phyloP scores from a whole-genome alignment of 2,113 vertebrate species.

The Tyrannus savana region DNA sequence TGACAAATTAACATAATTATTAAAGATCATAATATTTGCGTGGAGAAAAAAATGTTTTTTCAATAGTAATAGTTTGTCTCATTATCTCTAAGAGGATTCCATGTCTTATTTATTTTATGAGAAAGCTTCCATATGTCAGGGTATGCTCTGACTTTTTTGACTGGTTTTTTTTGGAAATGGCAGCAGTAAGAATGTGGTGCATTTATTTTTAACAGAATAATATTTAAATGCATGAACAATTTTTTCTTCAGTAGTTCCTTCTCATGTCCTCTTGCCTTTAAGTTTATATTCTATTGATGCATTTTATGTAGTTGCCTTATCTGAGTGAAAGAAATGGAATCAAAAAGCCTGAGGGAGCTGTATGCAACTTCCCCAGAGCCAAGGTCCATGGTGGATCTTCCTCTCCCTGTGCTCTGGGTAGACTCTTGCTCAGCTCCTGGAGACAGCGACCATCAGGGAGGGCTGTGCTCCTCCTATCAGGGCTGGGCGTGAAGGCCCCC shows the following conservation, averaged over 20 bases:
- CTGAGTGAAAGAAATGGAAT: background rate
- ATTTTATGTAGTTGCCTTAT: background rate
- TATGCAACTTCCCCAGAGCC: background rate
- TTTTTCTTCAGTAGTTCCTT: background rate
- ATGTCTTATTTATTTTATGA: slow-evolving; percentile 49
- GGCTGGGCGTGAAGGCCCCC: accelerated
- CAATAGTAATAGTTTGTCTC: slow-evolving; percentile 48
- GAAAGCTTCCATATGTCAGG: background rate
- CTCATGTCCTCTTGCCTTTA: background rate
- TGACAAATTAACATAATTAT: slow-evolving; percentile 77
- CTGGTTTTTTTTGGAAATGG: background rate
- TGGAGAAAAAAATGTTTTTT: slow-evolving; percentile 59
- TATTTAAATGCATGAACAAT: background rate
- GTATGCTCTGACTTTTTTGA: background rate
- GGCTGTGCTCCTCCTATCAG: background rate
- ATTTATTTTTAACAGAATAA: background rate
- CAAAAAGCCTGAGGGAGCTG: background rate
- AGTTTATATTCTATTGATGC: background rate
- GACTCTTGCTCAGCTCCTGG: background rate
- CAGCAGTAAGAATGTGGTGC: background rate
- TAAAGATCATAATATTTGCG: slow-evolving; percentile 77
- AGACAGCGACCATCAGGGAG: background rate
- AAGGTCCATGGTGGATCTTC: background rate
- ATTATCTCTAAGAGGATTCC: slow-evolving; percentile 49
- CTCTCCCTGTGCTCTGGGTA: no score